Evolutionary conservation across 2,797 vertebrate genomes (phyloP), one percentile per base, ranked within the genome.

Genomic region (Pelodytes ibericus): DNA sequence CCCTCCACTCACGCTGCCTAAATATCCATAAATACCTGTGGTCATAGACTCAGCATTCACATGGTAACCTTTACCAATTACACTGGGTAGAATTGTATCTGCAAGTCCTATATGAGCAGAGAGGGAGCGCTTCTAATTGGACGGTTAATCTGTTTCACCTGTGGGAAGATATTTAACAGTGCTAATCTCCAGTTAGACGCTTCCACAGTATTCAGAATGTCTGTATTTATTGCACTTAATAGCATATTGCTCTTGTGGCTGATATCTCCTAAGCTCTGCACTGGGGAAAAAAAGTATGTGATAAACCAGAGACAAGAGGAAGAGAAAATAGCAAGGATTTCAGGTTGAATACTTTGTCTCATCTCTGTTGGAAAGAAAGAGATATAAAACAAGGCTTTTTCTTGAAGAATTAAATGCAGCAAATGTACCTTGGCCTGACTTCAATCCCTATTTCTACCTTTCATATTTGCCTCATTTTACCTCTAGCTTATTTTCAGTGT

Each of bases 141-240:
- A 61, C 59, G 61, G 72, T 74, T 74, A 74, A 74, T 74, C 49
- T 57, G 49, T 49, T 31, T 74, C 72, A 74, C 44, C 13, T 3
- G 9, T 44, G 9, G 3, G 3, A 3, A 44, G 41, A 11, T 7
- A 65, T 65, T 65, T 74, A 57, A 41, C 49, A 36, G 11, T 49
- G 22, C 24, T 74, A 62, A 74, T 74, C 61, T 74, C 56, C 39
- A 24, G 59, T 74, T 49, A 20, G 49, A 5, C 72, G 41, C 24
- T 65, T 41, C 53, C 56, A 53, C 29, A 31, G 10, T 57, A 65
- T 74, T 22, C 53, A 53, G 44, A 29, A 73, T 63, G 63, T 51
- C 71, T 64, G 25, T 58, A 65, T 72, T 72, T 47, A 57, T 74
- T 65, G 58, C 39, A 36, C 56, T 36, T 41, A 57, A 44, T n/a